phyloP scores from a whole-genome alignment of 2,113 vertebrate genomes.

The Cavia porcellus region DNA sequence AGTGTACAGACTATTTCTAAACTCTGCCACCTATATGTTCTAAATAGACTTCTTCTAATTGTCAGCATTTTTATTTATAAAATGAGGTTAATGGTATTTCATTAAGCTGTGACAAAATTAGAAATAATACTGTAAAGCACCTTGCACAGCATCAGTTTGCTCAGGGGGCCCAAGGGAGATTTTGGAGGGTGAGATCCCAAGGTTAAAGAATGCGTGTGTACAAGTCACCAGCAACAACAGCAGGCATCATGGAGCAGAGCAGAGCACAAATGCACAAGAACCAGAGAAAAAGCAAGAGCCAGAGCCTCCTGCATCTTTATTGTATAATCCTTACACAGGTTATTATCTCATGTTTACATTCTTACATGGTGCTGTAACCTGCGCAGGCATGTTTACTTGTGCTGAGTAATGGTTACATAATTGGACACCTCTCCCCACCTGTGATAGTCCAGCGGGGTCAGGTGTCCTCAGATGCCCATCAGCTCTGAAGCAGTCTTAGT shows the following conservation, averaged over 20 bases:
- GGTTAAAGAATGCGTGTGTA: background rate
- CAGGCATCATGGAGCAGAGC: background rate
- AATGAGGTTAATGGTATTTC: background rate
- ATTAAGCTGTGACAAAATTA: background rate
- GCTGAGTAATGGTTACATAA: background rate
- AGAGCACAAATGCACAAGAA: background rate
- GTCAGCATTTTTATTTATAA: conserved; percentile 3
- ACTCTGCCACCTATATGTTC: background rate
- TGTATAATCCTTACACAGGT: background rate
- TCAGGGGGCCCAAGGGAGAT: background rate
- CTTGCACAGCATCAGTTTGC: background rate
- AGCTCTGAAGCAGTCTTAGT: background rate
- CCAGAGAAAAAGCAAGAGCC: background rate
- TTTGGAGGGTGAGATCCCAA: background rate
- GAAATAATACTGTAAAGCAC: background rate
- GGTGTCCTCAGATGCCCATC: background rate
- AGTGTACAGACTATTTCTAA: background rate
- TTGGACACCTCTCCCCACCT: background rate
- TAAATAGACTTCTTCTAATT: background rate
- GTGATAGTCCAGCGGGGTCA: background rate
- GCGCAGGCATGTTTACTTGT: background rate
- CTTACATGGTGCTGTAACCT: background rate
- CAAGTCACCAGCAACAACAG: background rate
- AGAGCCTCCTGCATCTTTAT: background rate
- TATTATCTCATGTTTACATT: background rate